A percentile compares a stretch with the other conserved stretches of the same genome.
These are phyloP conservation scores for Phortica okadai DNA, from an alignment of 2,888 invertebrate genomes.

Conservation along the genomic window DNA sequence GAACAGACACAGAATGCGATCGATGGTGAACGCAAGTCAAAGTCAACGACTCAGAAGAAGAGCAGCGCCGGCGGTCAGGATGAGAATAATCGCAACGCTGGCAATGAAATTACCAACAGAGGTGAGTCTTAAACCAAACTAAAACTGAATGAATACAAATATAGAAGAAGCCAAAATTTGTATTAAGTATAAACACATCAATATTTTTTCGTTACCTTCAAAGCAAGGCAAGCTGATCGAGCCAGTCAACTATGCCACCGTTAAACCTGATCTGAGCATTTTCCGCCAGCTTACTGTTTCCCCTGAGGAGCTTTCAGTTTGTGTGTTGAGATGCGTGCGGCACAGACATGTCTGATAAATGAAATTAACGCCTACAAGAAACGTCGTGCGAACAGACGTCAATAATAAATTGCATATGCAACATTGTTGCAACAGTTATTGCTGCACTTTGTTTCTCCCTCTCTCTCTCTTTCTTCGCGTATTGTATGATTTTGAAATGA, in stretches of 20 bases:
- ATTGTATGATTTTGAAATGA: not conserved
- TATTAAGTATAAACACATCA: constrained; percentile 36
- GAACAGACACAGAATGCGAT: not conserved
- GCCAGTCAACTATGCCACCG: not conserved
- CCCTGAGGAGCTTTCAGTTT: not conserved
- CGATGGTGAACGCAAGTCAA: constrained; percentile 49
- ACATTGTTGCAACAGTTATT: constrained; percentile 26
- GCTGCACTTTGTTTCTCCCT: not conserved
- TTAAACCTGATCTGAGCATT: not conserved
- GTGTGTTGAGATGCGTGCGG: not conserved
- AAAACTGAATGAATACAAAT: not conserved
- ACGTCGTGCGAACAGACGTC: not conserved
- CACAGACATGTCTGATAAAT: constrained; percentile 16
- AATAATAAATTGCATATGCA: constrained; percentile 24
- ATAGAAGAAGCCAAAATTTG: not conserved
- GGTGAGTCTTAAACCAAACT: constrained; percentile 59
- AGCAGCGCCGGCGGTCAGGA: constrained; percentile 67
- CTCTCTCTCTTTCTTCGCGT: too few species aligned
- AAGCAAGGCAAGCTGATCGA: not conserved
- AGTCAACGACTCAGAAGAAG: constrained; percentile 46
- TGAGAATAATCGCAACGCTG: constrained; percentile 76
- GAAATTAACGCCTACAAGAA: constrained; percentile 20
- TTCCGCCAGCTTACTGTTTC: constrained; percentile 8
- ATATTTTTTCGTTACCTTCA: too few species aligned
- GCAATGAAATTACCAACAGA: constrained; percentile 75